phyloP scores from a whole-genome alignment of 2,888 invertebrate genomes.

The Agrochola circellaris region DNA sequence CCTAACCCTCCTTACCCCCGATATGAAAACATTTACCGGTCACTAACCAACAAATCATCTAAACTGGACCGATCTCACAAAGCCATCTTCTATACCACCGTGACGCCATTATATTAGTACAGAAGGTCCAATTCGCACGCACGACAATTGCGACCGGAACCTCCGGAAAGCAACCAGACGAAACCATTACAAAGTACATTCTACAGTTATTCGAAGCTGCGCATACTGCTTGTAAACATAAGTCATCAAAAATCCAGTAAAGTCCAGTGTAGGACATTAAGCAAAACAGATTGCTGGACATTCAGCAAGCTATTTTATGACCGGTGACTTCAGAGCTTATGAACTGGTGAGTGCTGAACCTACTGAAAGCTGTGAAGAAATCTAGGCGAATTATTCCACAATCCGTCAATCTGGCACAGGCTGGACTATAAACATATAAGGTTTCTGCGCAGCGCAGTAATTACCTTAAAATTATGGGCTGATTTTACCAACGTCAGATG shows the following conservation, averaged over 20 bases:
- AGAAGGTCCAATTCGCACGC: constrained; percentile 1
- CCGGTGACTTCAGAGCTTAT: not conserved
- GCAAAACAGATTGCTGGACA: too few relatives aligned
- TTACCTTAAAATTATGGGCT: too few relatives aligned
- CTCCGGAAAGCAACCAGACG: not conserved
- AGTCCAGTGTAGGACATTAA: not conserved
- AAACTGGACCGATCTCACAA: constrained; percentile 61
- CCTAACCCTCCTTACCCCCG: constrained; percentile 11
- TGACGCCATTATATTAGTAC: not conserved
- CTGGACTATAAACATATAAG: not conserved
- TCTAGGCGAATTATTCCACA: not conserved
- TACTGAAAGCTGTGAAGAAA: not conserved
- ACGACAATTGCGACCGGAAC: not conserved
- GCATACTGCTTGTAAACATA: not conserved
- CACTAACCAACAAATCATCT: constrained; percentile 63
- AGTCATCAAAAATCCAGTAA: not conserved
- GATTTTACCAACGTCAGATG: too few relatives aligned
- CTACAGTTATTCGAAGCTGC: too few relatives aligned
- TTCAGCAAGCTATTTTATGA: not conserved
- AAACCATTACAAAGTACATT: not conserved
- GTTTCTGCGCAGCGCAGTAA: not conserved
- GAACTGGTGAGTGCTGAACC: not conserved
- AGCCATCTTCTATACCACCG: constrained; percentile 51
- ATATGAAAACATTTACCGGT: constrained; percentile 62
- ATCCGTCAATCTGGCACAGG: not conserved